Evolutionary conservation across 1,140 invertebrate species (phyloP), one percentile per base, ranked within the genome.

Genomic region (Aphelenchoides fujianensis): DNA sequence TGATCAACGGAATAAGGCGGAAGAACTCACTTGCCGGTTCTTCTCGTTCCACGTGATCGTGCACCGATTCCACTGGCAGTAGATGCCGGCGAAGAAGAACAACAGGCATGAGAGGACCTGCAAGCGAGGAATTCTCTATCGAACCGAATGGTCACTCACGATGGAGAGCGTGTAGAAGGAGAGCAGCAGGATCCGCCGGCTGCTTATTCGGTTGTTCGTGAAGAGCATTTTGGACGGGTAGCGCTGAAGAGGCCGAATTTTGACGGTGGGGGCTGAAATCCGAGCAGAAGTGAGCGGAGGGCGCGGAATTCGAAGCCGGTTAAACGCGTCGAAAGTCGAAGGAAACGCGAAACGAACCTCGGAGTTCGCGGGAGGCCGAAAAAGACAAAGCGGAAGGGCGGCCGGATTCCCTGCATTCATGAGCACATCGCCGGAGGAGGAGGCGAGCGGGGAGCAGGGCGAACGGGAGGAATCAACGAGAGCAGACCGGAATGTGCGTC

Each of bases 21-120:
- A 23, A 48, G 12, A 48, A 48, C 41, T 23, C 12, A 48, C 41
- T 68, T 69, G 69, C 16, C 70, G 30, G 36, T 72, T 72, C 32
- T 73, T 41, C 32, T 72, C 70, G 7, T 69, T 54, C 70, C 70
- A 72, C 9, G 70, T 72, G 35, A 72, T 72, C 2, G 59, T 73
- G 34, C 71, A 76, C 27, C 36, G 32, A 1, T 12, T 48, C 32
- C n/a, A 55, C 16, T 30, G 71, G 34, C 71, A 73, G 34, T 73
- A 75, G 12, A 73, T 48, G 19, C 32, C 71, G 30, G 71, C 59
- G n/a, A 73, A 32, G 41, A 75, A 72, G 36, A 73, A 73, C 27
- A 73, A 41, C 16, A 72, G 34, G 31, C 63, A 30, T 2, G 71
- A 74, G 12, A 73, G 55, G 3, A 69, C 16, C 71, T 73, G 19